Evolutionary conservation across 1,140 invertebrate genomes (phyloP).

Genomic region (Drosophila aff.): DNA sequence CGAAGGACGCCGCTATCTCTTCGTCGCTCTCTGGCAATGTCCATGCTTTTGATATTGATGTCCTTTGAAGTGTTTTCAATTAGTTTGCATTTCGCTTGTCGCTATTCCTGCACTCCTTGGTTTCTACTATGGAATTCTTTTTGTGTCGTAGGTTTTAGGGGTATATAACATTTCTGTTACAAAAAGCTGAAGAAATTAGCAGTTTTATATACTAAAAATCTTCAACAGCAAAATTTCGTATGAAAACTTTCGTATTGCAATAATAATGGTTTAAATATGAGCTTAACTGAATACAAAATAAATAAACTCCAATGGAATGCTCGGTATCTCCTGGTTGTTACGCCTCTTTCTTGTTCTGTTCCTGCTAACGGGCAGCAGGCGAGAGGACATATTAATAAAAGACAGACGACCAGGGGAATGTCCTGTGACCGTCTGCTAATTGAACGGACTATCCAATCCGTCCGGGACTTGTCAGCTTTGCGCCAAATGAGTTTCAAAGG

Average conservation of each 20-base stretch:
- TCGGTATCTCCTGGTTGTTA: slow-evolving; percentile 4
- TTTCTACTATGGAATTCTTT: slow-evolving; percentile 4
- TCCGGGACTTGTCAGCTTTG: slow-evolving; percentile 48
- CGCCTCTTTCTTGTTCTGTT: slow-evolving; percentile 14
- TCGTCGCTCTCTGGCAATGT: slow-evolving; percentile 15
- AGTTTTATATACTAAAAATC: neutral
- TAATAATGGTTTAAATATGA: neutral
- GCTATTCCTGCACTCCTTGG: slow-evolving; percentile 6
- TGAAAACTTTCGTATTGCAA: too few species aligned
- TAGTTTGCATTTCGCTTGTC: slow-evolving; percentile 65
- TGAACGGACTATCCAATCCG: slow-evolving; percentile 51
- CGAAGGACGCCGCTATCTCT: slow-evolving; percentile 12
- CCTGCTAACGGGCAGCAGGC: neutral
- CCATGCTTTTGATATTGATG: slow-evolving; percentile 55
- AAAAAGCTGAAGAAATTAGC: neutral
- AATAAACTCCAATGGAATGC: neutral
- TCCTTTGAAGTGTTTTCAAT: slow-evolving; percentile 73
- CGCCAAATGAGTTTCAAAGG: slow-evolving; percentile 59
- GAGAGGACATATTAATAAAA: slow-evolving; percentile 59
- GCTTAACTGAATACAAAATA: neutral
- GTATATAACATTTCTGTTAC: neutral
- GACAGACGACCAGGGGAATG: slow-evolving; percentile 32
- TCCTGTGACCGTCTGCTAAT: slow-evolving; percentile 62
- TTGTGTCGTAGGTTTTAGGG: neutral
- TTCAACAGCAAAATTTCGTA: too few species aligned